Evolutionary conservation across 2,797 vertebrate genomes (phyloP).

Genomic region (Limnodromus scolopaceus): DNA sequence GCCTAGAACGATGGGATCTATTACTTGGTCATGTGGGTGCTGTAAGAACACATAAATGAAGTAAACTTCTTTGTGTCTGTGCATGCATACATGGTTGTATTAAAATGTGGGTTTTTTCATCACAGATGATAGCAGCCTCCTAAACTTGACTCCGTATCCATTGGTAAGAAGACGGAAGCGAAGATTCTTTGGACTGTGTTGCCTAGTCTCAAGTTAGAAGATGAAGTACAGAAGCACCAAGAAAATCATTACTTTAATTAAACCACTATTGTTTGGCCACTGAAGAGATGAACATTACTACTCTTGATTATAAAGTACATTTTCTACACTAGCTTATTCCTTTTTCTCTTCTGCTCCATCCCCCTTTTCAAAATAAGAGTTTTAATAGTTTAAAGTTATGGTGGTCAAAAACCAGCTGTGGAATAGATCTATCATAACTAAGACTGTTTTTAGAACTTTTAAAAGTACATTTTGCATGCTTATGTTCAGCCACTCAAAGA

Average conservation of each 20-base stretch:
- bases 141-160: constrained; percentile 96
- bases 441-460: constrained; percentile 80
- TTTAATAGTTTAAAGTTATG: constrained; percentile 66
- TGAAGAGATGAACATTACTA: constrained; percentile 43
- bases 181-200: constrained; percentile 97
- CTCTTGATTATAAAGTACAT: constrained; percentile 65
- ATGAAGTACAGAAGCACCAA: constrained; percentile 73
- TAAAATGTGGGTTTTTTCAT: constrained; percentile 17
- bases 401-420: constrained; percentile 33
- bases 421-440: constrained; percentile 51
- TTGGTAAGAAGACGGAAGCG: constrained; percentile 96
- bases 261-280: constrained; percentile 60
- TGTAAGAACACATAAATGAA: not conserved
- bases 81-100: not conserved
- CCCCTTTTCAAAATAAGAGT: constrained; percentile 58
- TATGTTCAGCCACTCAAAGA: constrained; percentile 67
- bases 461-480: constrained; percentile 76
- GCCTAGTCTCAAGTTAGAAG: constrained; percentile 93
- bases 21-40: not conserved
- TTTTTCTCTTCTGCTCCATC: constrained; percentile 59
- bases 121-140: constrained; percentile 97
- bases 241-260: constrained; percentile 68
- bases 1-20: not conserved
- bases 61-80: not conserved
- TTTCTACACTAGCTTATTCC: constrained; percentile 75